Evolutionary conservation across 2,797 vertebrate genomes (phyloP).

Genomic region (Parauchenoglanis punctatus): DNA sequence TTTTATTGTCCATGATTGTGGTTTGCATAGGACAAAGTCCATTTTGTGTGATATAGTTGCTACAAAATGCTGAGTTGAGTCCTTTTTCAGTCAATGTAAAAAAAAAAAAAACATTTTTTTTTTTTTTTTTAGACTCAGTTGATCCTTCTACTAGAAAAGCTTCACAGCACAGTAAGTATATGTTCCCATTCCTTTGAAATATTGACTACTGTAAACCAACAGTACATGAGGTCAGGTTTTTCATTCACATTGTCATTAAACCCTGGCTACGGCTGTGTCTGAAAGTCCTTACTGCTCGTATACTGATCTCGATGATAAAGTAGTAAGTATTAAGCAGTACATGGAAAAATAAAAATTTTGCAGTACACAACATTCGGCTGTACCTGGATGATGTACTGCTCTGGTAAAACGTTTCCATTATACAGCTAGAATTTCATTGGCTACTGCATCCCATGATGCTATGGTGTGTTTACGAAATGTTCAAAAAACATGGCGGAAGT

Average conservation of each 20-base stretch:
- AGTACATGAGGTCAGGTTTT: background rate
- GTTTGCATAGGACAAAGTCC: constrained; percentile 28
- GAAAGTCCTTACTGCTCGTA: no score
- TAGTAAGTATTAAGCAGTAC: no score
- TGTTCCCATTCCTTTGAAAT: background rate
- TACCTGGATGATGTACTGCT: no score
- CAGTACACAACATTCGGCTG: no score
- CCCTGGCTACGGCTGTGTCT: background rate
- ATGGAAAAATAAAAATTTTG: no score
- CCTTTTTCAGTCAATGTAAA: background rate
- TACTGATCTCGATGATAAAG: no score
- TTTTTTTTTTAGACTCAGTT: constrained; percentile 86
- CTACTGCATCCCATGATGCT: no score
- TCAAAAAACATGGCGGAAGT: no score
- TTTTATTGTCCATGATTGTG: background rate
- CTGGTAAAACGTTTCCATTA: no score
- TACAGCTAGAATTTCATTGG: no score
- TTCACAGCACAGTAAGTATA: constrained; percentile 93
- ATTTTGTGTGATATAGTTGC: background rate
- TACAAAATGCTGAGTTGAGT: background rate
- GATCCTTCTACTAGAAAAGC: constrained; percentile 95
- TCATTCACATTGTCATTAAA: background rate
- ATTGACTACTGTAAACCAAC: background rate
- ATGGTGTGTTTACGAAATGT: no score
- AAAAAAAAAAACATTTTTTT: no score